Evolutionary conservation across 2,888 invertebrate species (phyloP), one percentile per base, ranked within the genome.

Genomic region (Pristionchus arcanus): DNA sequence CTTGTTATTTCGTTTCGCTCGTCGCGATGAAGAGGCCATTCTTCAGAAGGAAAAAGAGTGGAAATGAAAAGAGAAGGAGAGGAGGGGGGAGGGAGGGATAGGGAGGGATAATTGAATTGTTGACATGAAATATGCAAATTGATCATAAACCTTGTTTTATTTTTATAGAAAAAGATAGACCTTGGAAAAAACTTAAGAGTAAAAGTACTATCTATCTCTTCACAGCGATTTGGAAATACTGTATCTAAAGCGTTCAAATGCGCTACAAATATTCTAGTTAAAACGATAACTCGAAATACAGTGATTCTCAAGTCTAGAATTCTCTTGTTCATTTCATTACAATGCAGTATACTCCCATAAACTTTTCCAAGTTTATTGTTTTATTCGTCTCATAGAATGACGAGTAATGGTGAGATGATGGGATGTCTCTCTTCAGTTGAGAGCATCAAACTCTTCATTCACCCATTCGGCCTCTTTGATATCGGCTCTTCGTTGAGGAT

Each of bases 321-420:
- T 7, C 42, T 13, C 59, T 59, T 55, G 21, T 59, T 63, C 63
- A 9, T 63, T 21, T 11, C 63, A 63, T 63, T 63, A 3, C 63
- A 63, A 21, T 5, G 11, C n/a, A 63, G 63, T n/a, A 63, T n/a
- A 1, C n/a, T n/a, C 21, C 7, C 63, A 21, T 21, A 55, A 25
- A 63, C 25, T 25, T 63, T 25, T 63, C 63, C n/a, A 49, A 63
- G 63, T 63, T 63, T 63, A 63, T 63, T 63, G 63, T 63, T 63
- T 63, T 63, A 63, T 63, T 63, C 63, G 63, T 63, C 63, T 63
- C 25, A 63, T 25, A 63, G 63, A n/a, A 63, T 63, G 63, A 63
- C 63, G n/a, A 49, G 42, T 49, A 49, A 9, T 63, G n/a, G n/a
- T 19, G 25, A 63, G n/a, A 63, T 2, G n/a, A n/a, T n/a, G 63